Evolutionary conservation across 2,797 vertebrate genomes (phyloP), one percentile per base, ranked within the genome.

Genomic region (Sebastes trivittatus): DNA sequence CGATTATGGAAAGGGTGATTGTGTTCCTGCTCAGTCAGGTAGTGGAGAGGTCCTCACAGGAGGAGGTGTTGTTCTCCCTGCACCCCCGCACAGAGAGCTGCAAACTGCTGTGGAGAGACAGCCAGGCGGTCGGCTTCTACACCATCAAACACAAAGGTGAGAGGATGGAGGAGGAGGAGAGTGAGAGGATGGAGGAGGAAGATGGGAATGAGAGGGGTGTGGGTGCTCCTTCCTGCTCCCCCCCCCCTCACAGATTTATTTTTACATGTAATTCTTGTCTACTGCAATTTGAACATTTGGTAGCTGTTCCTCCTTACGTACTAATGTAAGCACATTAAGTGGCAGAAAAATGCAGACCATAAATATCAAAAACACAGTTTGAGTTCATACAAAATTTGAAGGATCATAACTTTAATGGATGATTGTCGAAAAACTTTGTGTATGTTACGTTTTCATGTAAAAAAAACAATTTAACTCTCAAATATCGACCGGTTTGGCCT

Each of bases 21-120:
- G 96, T 99, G 72, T 98, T 97, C 93, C 92, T 98, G 89, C 96
- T 99, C 61, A 98, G 97, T 84, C 96, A 90, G 94, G 96, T 95
- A 32, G 72, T 95, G 85, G 98, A 98, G 89, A 92, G 92, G 77
- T 87, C 92, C 77, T 84, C 92, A 9, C 90, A 87, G 23, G 94
- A 94, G 84, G 81, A 91, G 67, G 55, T 81, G 46, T 89, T 94
- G 89, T 99, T 99, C 88, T 89, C 96, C 36, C 93, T 92, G 87
- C 97, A 98, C 88, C 94, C 96, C 8, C 87, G 84, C 80, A 94
- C 92, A 0, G 97, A 99, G 89, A 80, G 83, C 80, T 97, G 96
- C 81, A 99, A 97, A 85, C 95, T 99, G 84, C 87, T 98, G 83
- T 99, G 98, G 98, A 87, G 83, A 38, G 89, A 95, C 0, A 89